These are phyloP conservation scores for Stenoptilia bipunctidactyla DNA, from an alignment of 2,888 invertebrate species.

Conservation along the genomic window DNA sequence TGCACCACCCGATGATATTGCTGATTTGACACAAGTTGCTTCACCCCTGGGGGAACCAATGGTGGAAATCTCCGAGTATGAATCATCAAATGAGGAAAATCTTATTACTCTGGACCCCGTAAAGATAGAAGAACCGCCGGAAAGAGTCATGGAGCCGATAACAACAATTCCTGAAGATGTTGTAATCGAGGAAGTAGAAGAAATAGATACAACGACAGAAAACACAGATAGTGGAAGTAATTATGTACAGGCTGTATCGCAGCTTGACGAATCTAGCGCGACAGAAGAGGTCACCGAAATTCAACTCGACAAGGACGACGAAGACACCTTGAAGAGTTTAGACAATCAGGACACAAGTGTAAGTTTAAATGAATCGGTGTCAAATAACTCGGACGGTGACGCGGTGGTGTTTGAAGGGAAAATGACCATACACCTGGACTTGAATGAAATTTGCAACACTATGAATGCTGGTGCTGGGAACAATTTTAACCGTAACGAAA, in stretches of 20 bases:
- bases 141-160: conserved; percentile 27
- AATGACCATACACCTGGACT: conserved; percentile 66
- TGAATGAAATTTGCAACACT: conserved; percentile 65
- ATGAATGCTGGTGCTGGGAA: conserved; percentile 56
- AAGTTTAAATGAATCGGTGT: conserved; percentile 64
- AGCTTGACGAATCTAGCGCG: conserved; percentile 52
- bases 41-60: conserved; percentile 58
- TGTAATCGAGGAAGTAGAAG: conserved; percentile 58
- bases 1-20: conserved; percentile 81
- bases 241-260: conserved; percentile 54
- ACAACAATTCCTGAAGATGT: conserved; percentile 39
- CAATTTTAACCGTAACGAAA: conserved; percentile 38
- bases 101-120: conserved; percentile 28
- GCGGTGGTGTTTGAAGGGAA: conserved; percentile 68
- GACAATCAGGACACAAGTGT: conserved; percentile 68
- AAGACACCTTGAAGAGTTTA: conserved; percentile 65
- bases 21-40: conserved; percentile 67
- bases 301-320: conserved; percentile 64
- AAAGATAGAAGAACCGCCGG: conserved; percentile 37
- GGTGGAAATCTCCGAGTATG: conserved; percentile 54
- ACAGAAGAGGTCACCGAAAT: conserved; percentile 61
- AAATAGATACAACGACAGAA: conserved; percentile 48
- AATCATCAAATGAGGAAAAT: conserved; percentile 57
- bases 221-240: conserved; percentile 56
- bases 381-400: conserved; percentile 58